Evolutionary conservation across 23 tunicate species (phyloP).

Genomic region (Styela plicata): DNA sequence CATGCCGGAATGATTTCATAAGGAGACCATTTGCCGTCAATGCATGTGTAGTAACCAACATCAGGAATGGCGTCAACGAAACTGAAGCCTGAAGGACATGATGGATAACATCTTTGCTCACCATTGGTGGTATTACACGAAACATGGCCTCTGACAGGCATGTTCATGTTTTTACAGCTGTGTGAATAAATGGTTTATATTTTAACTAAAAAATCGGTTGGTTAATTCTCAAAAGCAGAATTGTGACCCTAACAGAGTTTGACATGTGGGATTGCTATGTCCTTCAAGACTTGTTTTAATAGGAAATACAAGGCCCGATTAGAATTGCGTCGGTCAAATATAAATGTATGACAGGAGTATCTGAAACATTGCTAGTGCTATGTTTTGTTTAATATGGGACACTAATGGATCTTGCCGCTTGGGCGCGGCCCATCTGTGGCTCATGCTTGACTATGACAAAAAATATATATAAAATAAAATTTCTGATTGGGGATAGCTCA

Average conservation of each 20-base stretch:
- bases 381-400: too few relatives aligned
- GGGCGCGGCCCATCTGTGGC: too few relatives aligned
- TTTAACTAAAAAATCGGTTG: background rate
- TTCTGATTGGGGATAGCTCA: too few relatives aligned
- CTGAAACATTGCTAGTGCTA: too few relatives aligned
- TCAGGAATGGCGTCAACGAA: slow-evolving; percentile 62
- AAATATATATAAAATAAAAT: too few relatives aligned
- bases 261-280: too few relatives aligned
- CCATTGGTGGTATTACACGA: slow-evolving; percentile 93
- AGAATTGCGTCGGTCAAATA: too few relatives aligned
- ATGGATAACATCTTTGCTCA: slow-evolving; percentile 85
- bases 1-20: slow-evolving; percentile 66
- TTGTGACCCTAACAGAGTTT: background rate
- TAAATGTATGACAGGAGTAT: too few relatives aligned
- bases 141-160: slow-evolving; percentile 87
- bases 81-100: slow-evolving; percentile 87
- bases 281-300: too few relatives aligned
- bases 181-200: background rate
- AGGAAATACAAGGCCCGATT: too few relatives aligned
- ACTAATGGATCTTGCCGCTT: too few relatives aligned
- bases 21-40: slow-evolving; percentile 79
- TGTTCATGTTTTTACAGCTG: slow-evolving; percentile 70
- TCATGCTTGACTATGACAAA: too few relatives aligned
- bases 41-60: slow-evolving; percentile 82
- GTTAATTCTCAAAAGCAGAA: background rate